Conservation (phyloP, 1,140 invertebrate species). For the Olivierus martensii region DNA sequence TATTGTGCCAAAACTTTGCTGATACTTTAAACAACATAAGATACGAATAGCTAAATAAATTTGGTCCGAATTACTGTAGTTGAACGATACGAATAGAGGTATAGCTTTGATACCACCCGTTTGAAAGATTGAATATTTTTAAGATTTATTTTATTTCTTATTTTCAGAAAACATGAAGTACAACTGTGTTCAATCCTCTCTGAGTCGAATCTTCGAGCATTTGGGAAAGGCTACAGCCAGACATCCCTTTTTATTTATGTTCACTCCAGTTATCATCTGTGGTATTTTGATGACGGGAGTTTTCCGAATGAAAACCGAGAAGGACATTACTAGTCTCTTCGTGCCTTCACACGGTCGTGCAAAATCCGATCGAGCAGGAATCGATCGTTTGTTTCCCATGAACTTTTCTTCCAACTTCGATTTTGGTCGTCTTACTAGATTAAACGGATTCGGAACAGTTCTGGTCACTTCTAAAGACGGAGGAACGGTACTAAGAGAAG, state of each 20-base stretch:
- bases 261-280: conserved; percentile 63
- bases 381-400: conserved; percentile 37
- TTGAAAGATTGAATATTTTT: no score
- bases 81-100: no score
- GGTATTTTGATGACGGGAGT: conserved; percentile 69
- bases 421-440: conserved; percentile 49
- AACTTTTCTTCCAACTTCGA: conserved; percentile 15
- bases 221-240: conserved; percentile 59
- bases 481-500: conserved; percentile 55
- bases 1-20: no score
- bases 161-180: conserved; percentile 12
- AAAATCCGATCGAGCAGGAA: conserved; percentile 52
- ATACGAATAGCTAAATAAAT: no score
- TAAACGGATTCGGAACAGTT: conserved; percentile 72
- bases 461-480: conserved; percentile 70
- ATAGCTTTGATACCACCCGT: no score
- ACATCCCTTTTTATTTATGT: conserved; percentile 72
- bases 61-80: no score
- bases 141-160: no score
- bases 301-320: conserved; percentile 68
- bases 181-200: conserved; percentile 16
- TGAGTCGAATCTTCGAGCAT: conserved; percentile 57
- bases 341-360: conserved; percentile 65
- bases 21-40: no score
- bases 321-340: conserved; percentile 83